These are phyloP conservation scores for Todiramphus saurophagus DNA, from an alignment of 2,113 vertebrate species.

Conservation along the genomic window DNA sequence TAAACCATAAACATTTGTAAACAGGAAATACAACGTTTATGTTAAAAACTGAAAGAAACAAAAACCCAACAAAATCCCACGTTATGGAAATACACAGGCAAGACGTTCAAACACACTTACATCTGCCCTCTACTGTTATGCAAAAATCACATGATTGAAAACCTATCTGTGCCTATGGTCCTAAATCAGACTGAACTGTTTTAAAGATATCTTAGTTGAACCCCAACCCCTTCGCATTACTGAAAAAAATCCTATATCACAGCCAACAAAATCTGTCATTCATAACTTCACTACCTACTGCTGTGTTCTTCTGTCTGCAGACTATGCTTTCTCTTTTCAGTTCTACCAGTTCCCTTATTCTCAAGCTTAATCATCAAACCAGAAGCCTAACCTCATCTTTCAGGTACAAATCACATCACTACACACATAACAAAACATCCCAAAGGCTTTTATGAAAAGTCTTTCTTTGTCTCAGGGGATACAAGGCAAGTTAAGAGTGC, in stretches of 20 bases:
- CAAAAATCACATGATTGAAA: conserved; percentile 6
- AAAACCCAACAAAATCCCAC: not conserved
- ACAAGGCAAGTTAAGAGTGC: not conserved
- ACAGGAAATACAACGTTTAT: conserved; percentile 45
- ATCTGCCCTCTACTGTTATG: conserved; percentile 27
- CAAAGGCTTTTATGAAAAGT: not conserved
- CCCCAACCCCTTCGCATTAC: not conserved
- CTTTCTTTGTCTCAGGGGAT: not conserved
- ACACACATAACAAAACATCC: not conserved
- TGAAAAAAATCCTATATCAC: not conserved
- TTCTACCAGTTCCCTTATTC: not conserved
- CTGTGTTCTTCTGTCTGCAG: not conserved
- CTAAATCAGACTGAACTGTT: not conserved
- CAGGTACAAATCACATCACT: not conserved
- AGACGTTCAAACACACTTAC: conserved; percentile 38
- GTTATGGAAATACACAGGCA: conserved; percentile 14
- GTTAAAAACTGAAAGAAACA: not conserved
- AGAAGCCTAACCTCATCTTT: not conserved
- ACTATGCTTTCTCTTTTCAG: not conserved
- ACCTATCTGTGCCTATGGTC: not conserved
- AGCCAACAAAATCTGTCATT: not conserved
- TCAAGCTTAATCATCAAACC: not conserved
- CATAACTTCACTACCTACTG: not conserved
- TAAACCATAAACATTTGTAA: conserved; percentile 31
- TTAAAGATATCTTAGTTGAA: not conserved